phyloP scores from a whole-genome alignment of 2,797 vertebrate species.

The Smutsia gigantea region DNA sequence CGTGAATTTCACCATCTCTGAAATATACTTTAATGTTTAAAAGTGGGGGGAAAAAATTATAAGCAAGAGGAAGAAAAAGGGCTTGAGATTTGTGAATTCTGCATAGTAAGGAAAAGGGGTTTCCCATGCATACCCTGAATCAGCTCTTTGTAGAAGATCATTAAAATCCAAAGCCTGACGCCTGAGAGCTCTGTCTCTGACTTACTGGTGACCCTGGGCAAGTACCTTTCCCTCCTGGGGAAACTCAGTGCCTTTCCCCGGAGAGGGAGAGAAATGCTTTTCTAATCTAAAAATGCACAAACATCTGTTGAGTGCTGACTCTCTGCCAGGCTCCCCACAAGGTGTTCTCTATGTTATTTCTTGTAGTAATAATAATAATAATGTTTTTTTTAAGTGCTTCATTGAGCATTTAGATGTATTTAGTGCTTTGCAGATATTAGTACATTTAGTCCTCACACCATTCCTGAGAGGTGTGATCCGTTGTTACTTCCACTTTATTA shows the following conservation, averaged over 20 bases:
- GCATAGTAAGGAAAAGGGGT: not conserved
- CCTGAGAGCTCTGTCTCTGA: not conserved
- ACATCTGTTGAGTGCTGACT: not conserved
- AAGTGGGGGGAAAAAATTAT: not conserved
- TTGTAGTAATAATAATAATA: not conserved
- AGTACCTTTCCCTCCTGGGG: not conserved
- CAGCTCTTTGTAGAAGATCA: not conserved
- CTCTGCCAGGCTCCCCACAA: not conserved
- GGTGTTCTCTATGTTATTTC: not conserved
- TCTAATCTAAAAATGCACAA: not conserved
- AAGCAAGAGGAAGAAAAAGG: not conserved
- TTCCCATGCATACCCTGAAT: not conserved
- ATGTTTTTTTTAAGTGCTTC: not conserved
- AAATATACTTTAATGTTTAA: not conserved
- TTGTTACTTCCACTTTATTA: not conserved
- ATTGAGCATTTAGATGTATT: not conserved
- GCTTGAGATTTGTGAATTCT: not conserved
- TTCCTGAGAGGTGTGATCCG: not conserved
- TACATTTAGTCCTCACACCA: not conserved
- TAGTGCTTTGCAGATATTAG: not conserved
- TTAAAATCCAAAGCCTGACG: not conserved
- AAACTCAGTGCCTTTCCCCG: not conserved
- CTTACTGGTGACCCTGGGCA: not conserved
- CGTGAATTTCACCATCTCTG: not conserved
- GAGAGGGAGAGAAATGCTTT: not conserved